A percentile compares a stretch with the other conserved stretches of the same genome.
Conservation (phyloP, 2,113 vertebrate genomes). For the Laticauda laticaudata region DNA sequence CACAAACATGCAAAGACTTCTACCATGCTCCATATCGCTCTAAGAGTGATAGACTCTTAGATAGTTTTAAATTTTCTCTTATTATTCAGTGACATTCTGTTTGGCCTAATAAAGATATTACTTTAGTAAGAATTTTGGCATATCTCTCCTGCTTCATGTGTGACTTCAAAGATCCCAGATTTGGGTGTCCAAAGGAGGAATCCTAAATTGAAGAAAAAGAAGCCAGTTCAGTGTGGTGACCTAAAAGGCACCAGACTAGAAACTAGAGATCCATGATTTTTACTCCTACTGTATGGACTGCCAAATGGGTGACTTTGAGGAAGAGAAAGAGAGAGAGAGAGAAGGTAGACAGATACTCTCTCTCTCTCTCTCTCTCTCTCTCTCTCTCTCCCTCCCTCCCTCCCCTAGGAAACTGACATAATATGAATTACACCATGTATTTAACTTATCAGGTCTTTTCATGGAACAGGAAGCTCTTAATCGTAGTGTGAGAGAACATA, state of each 20-base stretch:
- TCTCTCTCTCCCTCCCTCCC: not conserved
- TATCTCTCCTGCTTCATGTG: not conserved
- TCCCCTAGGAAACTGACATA: too few relatives aligned
- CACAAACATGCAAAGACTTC: not conserved
- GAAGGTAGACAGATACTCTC: not conserved
- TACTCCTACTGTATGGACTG: not conserved
- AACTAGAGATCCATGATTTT: not conserved
- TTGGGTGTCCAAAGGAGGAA: not conserved
- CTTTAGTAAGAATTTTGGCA: not conserved
- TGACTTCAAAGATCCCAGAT: not conserved
- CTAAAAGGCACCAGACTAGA: not conserved
- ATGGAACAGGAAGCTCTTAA: not conserved
- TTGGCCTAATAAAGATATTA: not conserved
- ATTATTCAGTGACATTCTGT: not conserved
- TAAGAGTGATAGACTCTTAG: not conserved
- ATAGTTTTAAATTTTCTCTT: not conserved
- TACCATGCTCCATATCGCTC: not conserved
- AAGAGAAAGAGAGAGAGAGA: not conserved
- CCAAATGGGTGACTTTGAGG: not conserved
- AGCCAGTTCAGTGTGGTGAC: not conserved
- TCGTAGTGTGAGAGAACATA: not conserved
- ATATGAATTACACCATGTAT: not conserved
- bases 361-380: not conserved
- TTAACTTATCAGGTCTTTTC: slow-evolving; percentile 5
- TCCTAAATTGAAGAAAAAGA: not conserved